A percentile compares a stretch with the other conserved stretches of the same genome.
phyloP scores from a whole-genome alignment of 2,113 vertebrate genomes.

The Urocolius indicus region DNA sequence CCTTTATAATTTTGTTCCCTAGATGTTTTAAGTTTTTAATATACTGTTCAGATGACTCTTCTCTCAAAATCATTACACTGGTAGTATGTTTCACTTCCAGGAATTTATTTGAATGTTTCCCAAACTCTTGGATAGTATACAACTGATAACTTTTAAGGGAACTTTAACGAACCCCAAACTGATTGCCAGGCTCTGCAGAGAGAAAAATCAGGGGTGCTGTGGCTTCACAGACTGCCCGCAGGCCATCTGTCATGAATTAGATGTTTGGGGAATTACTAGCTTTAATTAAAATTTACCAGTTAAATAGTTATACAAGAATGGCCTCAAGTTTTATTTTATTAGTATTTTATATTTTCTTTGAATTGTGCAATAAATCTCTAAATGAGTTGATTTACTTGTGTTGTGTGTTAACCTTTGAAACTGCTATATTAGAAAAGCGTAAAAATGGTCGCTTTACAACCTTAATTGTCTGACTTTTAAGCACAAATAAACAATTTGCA shows the following conservation, averaged over 20 bases:
- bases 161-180: not conserved
- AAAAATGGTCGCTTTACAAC: not conserved
- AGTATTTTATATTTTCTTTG: not conserved
- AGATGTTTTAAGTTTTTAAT: not conserved
- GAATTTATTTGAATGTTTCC: not conserved
- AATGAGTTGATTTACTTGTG: not conserved
- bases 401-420: not conserved
- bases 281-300: not conserved
- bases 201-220: not conserved
- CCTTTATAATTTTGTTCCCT: not conserved
- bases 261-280: not conserved
- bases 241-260: not conserved
- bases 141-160: not conserved
- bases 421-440: not conserved
- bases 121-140: not conserved
- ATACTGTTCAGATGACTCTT: not conserved
- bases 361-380: not conserved
- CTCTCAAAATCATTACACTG: not conserved
- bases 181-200: not conserved
- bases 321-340: not conserved
- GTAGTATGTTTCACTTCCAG: not conserved
- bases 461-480: not conserved
- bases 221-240: not conserved
- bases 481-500: not conserved
- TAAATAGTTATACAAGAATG: not conserved